phyloP scores from a whole-genome alignment of 2,888 invertebrate species.

The Branchinecta sandiegonensis region DNA sequence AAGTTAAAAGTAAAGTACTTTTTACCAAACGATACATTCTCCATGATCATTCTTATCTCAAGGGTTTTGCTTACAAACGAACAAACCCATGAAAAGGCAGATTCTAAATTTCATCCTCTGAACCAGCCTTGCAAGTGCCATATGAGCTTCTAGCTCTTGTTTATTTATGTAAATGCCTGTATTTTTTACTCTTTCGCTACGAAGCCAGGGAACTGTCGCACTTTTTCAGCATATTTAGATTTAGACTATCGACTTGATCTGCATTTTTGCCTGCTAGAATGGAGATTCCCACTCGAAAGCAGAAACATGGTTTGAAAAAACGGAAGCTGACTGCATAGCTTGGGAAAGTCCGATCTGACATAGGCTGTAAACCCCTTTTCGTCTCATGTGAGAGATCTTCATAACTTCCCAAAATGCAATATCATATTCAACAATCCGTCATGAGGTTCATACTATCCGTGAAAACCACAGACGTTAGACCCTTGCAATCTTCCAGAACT shows the following conservation, averaged over 20 bases:
- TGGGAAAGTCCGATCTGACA: background rate
- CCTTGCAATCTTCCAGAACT: background rate
- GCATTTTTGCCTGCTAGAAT: background rate
- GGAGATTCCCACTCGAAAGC: background rate
- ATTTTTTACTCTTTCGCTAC: background rate
- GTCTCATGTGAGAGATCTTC: background rate
- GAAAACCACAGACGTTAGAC: background rate
- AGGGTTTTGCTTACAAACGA: too few relatives aligned
- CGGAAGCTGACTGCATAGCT: background rate
- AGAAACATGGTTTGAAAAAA: background rate
- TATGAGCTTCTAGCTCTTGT: background rate
- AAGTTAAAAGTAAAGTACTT: too few relatives aligned
- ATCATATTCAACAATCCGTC: background rate
- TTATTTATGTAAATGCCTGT: background rate
- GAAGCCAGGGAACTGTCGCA: background rate
- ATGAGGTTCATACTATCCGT: background rate
- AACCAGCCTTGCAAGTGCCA: too few relatives aligned
- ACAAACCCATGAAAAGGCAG: too few relatives aligned
- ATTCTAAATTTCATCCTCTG: too few relatives aligned
- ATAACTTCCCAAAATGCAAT: background rate
- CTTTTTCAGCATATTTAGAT: background rate
- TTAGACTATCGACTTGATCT: background rate
- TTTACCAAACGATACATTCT: too few relatives aligned
- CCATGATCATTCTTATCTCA: too few relatives aligned
- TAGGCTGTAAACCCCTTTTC: background rate